Conservation (phyloP, 2,888 invertebrate genomes). For the Tachystola acroxantha region DNA sequence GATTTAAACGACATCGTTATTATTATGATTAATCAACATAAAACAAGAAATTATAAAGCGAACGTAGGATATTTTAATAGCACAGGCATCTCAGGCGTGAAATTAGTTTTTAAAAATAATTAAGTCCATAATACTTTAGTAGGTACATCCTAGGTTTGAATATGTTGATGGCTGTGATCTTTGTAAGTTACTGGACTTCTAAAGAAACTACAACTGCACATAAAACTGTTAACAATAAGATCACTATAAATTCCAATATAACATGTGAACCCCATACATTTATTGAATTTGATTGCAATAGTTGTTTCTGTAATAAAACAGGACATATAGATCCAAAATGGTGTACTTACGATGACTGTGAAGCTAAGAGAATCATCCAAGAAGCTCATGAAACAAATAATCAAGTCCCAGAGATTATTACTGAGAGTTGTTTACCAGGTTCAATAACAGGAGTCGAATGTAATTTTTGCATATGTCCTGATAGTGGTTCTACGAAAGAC, state of each 20-base stretch:
- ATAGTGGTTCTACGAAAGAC: conserved; percentile 39
- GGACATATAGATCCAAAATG: conserved; percentile 60
- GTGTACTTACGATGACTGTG: conserved; percentile 65
- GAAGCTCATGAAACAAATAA: conserved; percentile 27
- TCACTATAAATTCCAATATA: conserved; percentile 24
- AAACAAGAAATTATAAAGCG: conserved; percentile 30
- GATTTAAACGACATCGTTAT: too few species aligned
- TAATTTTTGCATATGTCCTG: conserved; percentile 65
- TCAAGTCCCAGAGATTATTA: conserved; percentile 9
- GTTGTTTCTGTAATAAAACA: conserved; percentile 57
- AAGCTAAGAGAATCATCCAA: conserved; percentile 38
- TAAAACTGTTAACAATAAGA: neutral
- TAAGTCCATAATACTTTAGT: conserved; percentile 16
- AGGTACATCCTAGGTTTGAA: conserved; percentile 27
- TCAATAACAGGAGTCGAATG: conserved; percentile 50
- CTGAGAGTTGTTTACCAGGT: conserved; percentile 44
- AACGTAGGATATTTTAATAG: conserved; percentile 26
- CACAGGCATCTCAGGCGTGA: conserved; percentile 26
- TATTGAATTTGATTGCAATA: conserved; percentile 61
- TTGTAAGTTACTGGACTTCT: conserved; percentile 42
- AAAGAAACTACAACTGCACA: conserved; percentile 11
- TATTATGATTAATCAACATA: too few species aligned
- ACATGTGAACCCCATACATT: conserved; percentile 56
- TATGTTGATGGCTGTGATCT: conserved; percentile 43
- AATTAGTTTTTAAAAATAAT: conserved; percentile 28